Percentiles rank a stretch among this genome's conserved stretches.
Evolutionary conservation across 2,113 vertebrate species (phyloP).

Genomic region (Brienomyrus brachyistius): DNA sequence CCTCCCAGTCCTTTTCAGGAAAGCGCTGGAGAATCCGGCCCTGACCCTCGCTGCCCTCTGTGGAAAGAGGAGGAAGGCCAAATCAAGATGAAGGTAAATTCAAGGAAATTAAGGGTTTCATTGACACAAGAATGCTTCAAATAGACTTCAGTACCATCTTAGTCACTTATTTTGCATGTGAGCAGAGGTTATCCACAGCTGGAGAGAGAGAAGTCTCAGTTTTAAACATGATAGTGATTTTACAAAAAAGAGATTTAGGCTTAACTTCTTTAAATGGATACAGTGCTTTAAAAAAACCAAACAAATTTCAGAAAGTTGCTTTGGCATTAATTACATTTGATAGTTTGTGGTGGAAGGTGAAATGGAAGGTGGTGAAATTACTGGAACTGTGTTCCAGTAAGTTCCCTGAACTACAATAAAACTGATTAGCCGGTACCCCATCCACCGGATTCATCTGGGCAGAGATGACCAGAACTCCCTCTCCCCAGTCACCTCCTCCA

Average conservation of each 20-base stretch:
- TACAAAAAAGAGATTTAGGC: not conserved
- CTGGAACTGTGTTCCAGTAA: not conserved
- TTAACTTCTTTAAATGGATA: not conserved
- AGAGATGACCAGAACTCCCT: not conserved
- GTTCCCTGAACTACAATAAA: not conserved
- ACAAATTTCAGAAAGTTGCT: not conserved
- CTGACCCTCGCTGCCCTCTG: constrained; percentile 87
- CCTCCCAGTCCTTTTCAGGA: constrained; percentile 98
- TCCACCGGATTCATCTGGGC: not conserved
- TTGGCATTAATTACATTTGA: not conserved
- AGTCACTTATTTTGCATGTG: not conserved
- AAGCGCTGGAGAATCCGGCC: constrained; percentile 93
- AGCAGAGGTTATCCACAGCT: not conserved
- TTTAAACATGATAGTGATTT: not conserved
- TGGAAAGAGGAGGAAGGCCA: constrained; percentile 31
- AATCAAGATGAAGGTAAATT: not conserved
- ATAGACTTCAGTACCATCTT: not conserved
- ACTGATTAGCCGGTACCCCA: not conserved
- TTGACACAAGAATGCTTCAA: not conserved
- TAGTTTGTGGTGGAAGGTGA: not conserved
- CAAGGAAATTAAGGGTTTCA: not conserved
- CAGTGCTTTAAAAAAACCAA: not conserved
- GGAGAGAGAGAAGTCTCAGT: not conserved
- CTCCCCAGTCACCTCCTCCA: not conserved
- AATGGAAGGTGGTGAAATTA: not conserved